Base-by-base conservation (phyloP, 1,140 invertebrate genomes). In the Lepidurus arcticus region DNA sequence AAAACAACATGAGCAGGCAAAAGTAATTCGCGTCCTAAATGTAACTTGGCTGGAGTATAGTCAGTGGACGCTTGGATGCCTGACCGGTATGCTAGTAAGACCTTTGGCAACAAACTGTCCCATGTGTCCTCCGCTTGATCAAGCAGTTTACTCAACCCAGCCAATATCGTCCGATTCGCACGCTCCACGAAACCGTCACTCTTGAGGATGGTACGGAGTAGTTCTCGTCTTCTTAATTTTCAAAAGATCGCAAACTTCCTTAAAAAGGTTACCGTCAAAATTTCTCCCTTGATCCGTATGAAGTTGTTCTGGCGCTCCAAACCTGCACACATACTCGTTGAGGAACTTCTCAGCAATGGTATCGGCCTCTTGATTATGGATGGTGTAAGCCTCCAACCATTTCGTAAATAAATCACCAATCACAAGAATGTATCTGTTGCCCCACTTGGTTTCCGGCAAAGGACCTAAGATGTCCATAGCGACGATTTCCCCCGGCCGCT, bases 101-200 rank as follows among this genome's bases (percentile, higher is more conserved):
- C 24, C 24, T 24, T 24, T 24, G 24, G 24, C 1, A 24, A 24
- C 24, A 24, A 24, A 24, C 24, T 24, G 24, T 24, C 24, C 24
- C 24, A 24, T 24, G 24, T 24, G 24, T 24, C 24, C 24, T 24
- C 24, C 24, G 24, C 24, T 24, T 24, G 24, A 24, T 24, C 24
- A 24, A 24, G 24, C 24, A 24, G 24, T 24, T 24, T 74, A 9
- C 77, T 73, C 7, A 83, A 74, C 80, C 79, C 79, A n/a, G 79
- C 73, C 43, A 76, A 26, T 1, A 83, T 73, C 16, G 83, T 83
- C 16, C 79, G 44, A 78, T 83, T 84, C 21, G 82, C 80, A 24
- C 81, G 74, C 78, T 83, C 81, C 10, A 82, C 81, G 75, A 79
- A 76, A 1, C 82, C 82, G 73, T 79, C 77, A 21, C 74, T 75